These are phyloP conservation scores for Indicator maculatus DNA, from an alignment of 2,113 vertebrate species.

Conservation along the genomic window DNA sequence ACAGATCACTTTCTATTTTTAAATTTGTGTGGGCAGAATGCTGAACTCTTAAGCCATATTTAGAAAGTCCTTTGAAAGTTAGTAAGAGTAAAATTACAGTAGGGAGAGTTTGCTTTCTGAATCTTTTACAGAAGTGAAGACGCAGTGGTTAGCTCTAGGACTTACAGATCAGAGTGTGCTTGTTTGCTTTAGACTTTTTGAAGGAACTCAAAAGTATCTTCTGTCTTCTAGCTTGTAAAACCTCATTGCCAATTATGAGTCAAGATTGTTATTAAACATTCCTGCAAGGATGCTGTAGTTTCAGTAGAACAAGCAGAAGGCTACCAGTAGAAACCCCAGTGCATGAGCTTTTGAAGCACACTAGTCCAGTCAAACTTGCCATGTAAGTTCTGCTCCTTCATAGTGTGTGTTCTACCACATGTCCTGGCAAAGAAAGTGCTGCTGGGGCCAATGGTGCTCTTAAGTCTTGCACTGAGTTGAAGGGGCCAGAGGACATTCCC, in stretches of 20 bases:
- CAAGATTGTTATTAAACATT: background rate
- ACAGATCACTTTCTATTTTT: background rate
- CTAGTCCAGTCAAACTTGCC: fast-evolving
- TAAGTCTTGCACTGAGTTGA: background rate
- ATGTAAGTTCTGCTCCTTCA: background rate
- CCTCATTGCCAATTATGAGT: background rate
- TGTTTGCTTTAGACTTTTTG: background rate
- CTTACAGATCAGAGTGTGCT: background rate
- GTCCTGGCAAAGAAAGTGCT: background rate
- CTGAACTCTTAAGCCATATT: background rate
- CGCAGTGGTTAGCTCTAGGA: background rate
- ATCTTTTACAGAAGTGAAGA: background rate
- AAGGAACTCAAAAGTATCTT: background rate
- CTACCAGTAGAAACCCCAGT: background rate
- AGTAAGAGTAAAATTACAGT: background rate
- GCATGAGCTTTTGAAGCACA: fast-evolving
- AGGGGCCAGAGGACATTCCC: background rate
- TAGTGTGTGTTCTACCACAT: fast-evolving
- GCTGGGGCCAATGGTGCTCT: background rate
- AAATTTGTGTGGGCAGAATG: background rate
- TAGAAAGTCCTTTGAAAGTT: background rate
- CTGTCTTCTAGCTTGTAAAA: background rate
- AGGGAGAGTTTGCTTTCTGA: background rate
- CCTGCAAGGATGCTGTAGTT: background rate
- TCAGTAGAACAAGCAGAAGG: background rate